A percentile compares a stretch with the other conserved stretches of the same genome.
phyloP scores from a whole-genome alignment of 2,888 invertebrate genomes.

The Petrolisthes manimaculis region DNA sequence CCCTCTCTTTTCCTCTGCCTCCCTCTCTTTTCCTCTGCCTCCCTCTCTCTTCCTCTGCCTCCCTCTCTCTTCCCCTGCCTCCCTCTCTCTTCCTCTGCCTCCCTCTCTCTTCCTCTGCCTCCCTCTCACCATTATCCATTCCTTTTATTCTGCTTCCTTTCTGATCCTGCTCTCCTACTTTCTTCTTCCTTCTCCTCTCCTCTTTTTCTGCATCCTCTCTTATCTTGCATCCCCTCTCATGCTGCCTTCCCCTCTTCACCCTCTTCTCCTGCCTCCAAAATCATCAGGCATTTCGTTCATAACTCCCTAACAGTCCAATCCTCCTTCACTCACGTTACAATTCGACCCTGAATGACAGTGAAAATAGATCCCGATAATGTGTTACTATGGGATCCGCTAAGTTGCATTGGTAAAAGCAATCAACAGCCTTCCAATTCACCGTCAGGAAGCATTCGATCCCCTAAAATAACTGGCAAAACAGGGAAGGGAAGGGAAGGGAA shows the following conservation, averaged over 20 bases:
- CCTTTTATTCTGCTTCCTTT: neutral
- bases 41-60: neutral
- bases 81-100: neutral
- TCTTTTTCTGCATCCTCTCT: neutral
- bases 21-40: neutral
- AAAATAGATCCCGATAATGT: no score
- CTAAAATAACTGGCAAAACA: no score
- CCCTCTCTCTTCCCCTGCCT: neutral
- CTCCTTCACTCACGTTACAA: no score
- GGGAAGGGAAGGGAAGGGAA: no score
- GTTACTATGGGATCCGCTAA: no score
- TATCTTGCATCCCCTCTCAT: no score
- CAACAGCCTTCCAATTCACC: no score
- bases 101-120: neutral
- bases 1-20: neutral
- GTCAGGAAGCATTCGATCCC: no score
- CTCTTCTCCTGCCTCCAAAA: neutral
- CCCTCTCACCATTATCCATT: neutral
- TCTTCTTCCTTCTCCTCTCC: neutral
- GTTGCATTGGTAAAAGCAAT: no score
- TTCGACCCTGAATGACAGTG: no score
- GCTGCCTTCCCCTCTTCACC: constrained; percentile 9
- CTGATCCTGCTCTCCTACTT: neutral
- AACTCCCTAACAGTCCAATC: no score
- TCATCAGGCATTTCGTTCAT: no score